phyloP scores from a whole-genome alignment of 1,140 invertebrate genomes.

The Microplitis mediator region DNA sequence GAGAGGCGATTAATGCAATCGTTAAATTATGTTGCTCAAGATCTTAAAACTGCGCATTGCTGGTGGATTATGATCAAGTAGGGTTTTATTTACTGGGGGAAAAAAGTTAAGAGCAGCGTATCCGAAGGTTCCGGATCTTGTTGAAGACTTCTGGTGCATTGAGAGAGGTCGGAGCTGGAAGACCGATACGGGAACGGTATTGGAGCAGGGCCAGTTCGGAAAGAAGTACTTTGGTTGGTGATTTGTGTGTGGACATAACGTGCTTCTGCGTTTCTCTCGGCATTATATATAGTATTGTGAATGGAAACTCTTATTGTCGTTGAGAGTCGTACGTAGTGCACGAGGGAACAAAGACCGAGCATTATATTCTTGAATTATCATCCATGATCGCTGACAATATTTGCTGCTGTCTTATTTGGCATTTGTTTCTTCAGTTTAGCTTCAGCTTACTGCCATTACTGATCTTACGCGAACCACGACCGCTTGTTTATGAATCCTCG shows the following conservation, averaged over 20 bases:
- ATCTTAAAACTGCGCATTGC: too few relatives aligned
- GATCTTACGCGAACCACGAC: too few relatives aligned
- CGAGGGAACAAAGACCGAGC: constrained; percentile 27
- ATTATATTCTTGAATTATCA: constrained; percentile 33
- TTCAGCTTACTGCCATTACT: too few relatives aligned
- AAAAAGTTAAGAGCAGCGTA: constrained; percentile 31
- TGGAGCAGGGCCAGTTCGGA: constrained; percentile 49
- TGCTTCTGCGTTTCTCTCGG: background rate
- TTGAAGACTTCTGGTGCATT: constrained; percentile 15
- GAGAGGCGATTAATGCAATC: background rate
- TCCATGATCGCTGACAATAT: background rate
- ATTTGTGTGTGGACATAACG: constrained; percentile 30
- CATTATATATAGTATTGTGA: constrained; percentile 21
- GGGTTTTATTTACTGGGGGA: background rate
- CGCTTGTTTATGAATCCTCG: too few relatives aligned
- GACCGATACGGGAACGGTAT: constrained; percentile 4
- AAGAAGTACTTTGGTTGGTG: constrained; percentile 46
- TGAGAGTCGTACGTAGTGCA: constrained; percentile 40
- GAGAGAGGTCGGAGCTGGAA: too few relatives aligned
- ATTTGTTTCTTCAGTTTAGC: too few relatives aligned
- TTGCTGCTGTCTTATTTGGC: too few relatives aligned
- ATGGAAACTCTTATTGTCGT: constrained; percentile 46
- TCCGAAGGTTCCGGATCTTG: constrained; percentile 43
- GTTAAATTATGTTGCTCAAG: background rate
- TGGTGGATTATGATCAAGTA: background rate